Conservation (phyloP, 2,888 invertebrate species). For the Lycocerus yunnanus region DNA sequence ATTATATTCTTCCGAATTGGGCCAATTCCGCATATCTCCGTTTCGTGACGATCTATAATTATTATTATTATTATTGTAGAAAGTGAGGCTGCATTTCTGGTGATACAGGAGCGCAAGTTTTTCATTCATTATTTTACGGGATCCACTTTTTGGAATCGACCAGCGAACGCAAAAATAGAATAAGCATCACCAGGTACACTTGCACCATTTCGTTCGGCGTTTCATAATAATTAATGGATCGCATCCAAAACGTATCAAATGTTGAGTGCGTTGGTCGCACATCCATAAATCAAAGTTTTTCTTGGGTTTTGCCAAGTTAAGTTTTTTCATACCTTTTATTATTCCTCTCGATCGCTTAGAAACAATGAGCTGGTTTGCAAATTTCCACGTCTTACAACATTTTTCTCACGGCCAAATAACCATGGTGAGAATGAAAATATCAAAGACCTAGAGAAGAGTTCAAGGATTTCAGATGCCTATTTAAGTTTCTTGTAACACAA, state of each 20-base stretch:
- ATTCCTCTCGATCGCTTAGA: no score
- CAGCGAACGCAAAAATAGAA: not conserved
- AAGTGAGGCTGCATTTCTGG: not conserved
- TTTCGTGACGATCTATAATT: not conserved
- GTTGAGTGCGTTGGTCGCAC: not conserved
- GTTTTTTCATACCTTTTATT: no score
- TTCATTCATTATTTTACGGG: not conserved
- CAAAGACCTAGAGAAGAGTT: not conserved
- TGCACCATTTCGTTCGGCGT: not conserved
- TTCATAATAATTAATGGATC: not conserved
- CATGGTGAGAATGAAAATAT: not conserved
- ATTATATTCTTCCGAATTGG: not conserved
- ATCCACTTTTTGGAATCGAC: not conserved
- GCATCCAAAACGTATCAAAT: not conserved
- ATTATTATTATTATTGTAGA: no score
- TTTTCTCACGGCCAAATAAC: not conserved
- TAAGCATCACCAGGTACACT: not conserved
- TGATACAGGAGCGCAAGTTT: not conserved
- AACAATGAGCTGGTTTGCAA: not conserved
- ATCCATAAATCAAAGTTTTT: not conserved
- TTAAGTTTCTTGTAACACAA: not conserved
- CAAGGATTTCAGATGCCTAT: not conserved
- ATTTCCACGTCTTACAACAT: not conserved
- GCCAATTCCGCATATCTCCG: not conserved
- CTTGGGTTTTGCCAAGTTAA: not conserved